Evolutionary conservation across 1,140 invertebrate genomes (phyloP).

Genomic region (Ptiloglossa arizonensis): DNA sequence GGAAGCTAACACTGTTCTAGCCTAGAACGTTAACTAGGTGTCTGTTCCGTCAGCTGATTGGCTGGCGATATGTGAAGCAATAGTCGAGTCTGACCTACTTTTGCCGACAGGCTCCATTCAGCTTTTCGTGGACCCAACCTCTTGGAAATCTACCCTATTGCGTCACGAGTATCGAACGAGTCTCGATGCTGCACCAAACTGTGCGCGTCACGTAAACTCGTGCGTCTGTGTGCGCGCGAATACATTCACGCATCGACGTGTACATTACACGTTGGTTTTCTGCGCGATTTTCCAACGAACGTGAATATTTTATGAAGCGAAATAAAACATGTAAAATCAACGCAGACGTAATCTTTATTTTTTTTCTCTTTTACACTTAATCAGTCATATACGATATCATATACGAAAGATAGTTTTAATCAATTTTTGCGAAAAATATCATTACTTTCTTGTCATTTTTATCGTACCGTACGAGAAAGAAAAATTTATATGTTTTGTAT

Average conservation of each 20-base stretch:
- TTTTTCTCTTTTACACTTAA: too few relatives aligned
- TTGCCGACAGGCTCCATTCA: constrained; percentile 69
- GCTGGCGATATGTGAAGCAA: constrained; percentile 48
- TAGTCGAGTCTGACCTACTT: constrained; percentile 70
- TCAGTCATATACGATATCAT: too few relatives aligned
- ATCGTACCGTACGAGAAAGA: too few relatives aligned
- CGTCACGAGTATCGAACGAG: constrained; percentile 74
- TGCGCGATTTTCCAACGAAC: background rate
- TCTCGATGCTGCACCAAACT: constrained; percentile 56
- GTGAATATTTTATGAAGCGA: background rate
- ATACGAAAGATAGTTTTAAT: too few relatives aligned
- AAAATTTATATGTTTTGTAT: too few relatives aligned
- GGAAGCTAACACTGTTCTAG: constrained; percentile 21
- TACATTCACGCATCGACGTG: background rate
- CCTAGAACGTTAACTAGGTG: constrained; percentile 33
- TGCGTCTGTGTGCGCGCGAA: background rate
- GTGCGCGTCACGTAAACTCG: background rate
- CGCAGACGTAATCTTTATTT: too few relatives aligned
- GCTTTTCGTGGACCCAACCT: constrained; percentile 67
- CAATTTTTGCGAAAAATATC: too few relatives aligned
- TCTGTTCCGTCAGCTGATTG: constrained; percentile 50
- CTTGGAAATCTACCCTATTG: constrained; percentile 50
- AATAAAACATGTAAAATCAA: background rate
- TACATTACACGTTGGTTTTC: background rate
- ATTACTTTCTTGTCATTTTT: too few relatives aligned